Evolutionary conservation across 2,113 vertebrate species (phyloP), one percentile per base, ranked within the genome.

Genomic region (Scomber japonicus): DNA sequence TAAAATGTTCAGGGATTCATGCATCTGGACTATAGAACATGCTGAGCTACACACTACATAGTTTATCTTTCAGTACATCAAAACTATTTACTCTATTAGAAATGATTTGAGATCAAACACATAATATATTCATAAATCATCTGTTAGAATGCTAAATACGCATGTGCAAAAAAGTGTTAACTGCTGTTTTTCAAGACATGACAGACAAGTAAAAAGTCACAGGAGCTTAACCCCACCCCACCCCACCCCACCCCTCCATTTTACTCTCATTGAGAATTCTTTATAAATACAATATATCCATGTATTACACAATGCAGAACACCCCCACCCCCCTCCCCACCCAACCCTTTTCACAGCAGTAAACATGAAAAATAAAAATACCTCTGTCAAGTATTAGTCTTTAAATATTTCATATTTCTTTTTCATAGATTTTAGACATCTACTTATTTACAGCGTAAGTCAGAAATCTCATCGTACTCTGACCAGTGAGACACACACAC

Each of bases 71-170:
- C 89, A 89, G 91, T 91, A 93, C 94, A 95, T 90, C 89, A 94
- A 94, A 93, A 94, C 93, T 93, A 94, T 91, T 90, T 86, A 85
- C 91, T 94, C 87, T 92, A 89, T 91, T 86, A 92, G 70, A 94
- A 94, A 94, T 83, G 3, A 88, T 85, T 91, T 71, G 73, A 84
- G 78, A 70, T 91, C 88, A 89, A 90, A 94, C 91, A 94, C 87
- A 93, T 83, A 87, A 90, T 92, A 94, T 94, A 94, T 94, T 94
- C 94, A 94, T 93, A 94, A 95, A 94, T 91, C 94, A 93, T 93
- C 91, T 92, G 70, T 90, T 83, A 84, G 85, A 93, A 92, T 87
- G 88, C 89, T 89, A 75, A 90, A 84, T 90, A 88, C 78, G 82
- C 84, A 87, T 93, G 83, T 90, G 87, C 86, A 92, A 91, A 87